Conservation (phyloP, 2,888 invertebrate species). For the Phyllotreta striolata region DNA sequence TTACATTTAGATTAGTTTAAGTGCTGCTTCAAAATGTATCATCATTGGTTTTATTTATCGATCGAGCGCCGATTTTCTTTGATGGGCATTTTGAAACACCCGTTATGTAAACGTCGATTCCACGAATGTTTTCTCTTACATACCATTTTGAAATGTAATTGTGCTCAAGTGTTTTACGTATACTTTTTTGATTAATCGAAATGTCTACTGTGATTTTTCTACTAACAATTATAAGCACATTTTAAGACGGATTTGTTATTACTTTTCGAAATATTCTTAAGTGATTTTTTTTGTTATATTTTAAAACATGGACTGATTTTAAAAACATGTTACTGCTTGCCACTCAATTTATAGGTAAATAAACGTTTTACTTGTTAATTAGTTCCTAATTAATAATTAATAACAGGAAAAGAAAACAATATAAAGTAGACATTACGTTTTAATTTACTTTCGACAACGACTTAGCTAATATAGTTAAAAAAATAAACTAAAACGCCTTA, state of each 20-base stretch:
- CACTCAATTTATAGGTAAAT: slow-evolving; percentile 15
- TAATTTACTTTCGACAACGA: too few relatives aligned
- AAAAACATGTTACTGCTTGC: slow-evolving; percentile 39
- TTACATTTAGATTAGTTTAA: too few relatives aligned
- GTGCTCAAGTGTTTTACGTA: slow-evolving; percentile 21
- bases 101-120: slow-evolving; percentile 8
- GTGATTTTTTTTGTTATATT: slow-evolving; percentile 36
- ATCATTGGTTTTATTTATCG: too few relatives aligned
- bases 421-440: too few relatives aligned
- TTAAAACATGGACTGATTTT: slow-evolving; percentile 42
- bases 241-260: slow-evolving; percentile 36
- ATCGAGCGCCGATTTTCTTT: too few relatives aligned
- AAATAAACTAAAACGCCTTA: slow-evolving; percentile 49
- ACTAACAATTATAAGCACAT: slow-evolving; percentile 35
- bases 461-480: too few relatives aligned
- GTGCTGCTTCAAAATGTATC: too few relatives aligned
- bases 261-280: slow-evolving; percentile 25
- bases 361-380: slow-evolving; percentile 10
- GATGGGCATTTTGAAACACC: too few relatives aligned
- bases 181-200: neutral
- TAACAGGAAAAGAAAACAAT: too few relatives aligned
- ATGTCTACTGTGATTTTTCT: slow-evolving; percentile 40
- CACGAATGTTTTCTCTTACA: slow-evolving; percentile 14
- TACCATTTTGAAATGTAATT: neutral
- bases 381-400: too few relatives aligned